These are phyloP conservation scores for Tinea pellionella DNA, from an alignment of 2,888 invertebrate species.

Conservation along the genomic window DNA sequence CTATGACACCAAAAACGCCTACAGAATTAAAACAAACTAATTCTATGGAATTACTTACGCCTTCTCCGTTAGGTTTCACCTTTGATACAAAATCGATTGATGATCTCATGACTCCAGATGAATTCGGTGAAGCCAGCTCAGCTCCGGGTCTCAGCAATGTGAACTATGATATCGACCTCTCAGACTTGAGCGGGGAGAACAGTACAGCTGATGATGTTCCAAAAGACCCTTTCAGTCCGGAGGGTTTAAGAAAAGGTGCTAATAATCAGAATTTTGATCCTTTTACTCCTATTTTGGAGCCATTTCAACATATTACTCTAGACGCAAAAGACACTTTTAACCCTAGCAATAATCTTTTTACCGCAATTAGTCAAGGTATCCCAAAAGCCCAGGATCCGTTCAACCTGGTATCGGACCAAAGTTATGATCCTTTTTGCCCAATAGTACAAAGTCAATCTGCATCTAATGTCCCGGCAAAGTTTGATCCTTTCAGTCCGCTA, in stretches of 20 bases:
- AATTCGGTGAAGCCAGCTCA: conserved; percentile 61
- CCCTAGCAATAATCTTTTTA: neutral
- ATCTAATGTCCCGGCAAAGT: neutral
- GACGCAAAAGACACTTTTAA: conserved; percentile 33
- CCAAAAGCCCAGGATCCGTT: conserved; percentile 24
- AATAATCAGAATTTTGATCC: conserved; percentile 26
- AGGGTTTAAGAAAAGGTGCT: conserved; percentile 40
- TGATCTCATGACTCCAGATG: conserved; percentile 72
- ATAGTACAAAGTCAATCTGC: neutral
- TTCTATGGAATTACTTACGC: conserved; percentile 68
- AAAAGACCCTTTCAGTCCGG: conserved; percentile 69
- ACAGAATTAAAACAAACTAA: conserved; percentile 45
- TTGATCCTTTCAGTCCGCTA: conserved; percentile 25
- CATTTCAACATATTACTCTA: conserved; percentile 49
- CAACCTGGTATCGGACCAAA: neutral
- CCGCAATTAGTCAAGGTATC: conserved; percentile 30
- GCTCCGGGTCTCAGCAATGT: conserved; percentile 75
- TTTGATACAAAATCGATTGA: conserved; percentile 72
- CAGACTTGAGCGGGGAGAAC: conserved; percentile 79
- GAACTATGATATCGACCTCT: conserved; percentile 82
- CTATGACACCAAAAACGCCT: conserved; percentile 9
- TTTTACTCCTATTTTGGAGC: conserved; percentile 30
- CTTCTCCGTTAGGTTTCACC: conserved; percentile 67
- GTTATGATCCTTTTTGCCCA: neutral
- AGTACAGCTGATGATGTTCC: conserved; percentile 71